These are phyloP conservation scores for Amiota mariae DNA, from an alignment of 2,888 invertebrate genomes.

Conservation along the genomic window DNA sequence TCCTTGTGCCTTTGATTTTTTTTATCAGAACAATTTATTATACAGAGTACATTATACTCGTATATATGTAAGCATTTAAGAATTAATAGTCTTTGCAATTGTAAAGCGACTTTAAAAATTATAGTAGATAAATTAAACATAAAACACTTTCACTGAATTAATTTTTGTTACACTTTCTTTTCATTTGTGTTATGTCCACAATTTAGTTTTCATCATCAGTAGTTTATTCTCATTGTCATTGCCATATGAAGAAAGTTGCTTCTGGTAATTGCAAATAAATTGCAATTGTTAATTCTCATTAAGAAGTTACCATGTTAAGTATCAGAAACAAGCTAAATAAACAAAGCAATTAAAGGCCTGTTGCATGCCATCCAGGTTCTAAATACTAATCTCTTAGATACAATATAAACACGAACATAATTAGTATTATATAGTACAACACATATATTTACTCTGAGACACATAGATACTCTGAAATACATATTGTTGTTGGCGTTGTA, in stretches of 20 bases:
- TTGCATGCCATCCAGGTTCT: too few relatives aligned
- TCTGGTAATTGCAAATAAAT: background rate
- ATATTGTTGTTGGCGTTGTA: background rate
- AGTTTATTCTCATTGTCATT: background rate
- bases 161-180: background rate
- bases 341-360: too few relatives aligned
- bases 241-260: too few relatives aligned
- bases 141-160: background rate
- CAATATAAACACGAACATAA: background rate
- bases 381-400: conserved; percentile 10
- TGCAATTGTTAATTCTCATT: background rate
- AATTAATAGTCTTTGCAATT: background rate
- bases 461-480: background rate
- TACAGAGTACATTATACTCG: too few relatives aligned
- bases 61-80: too few relatives aligned
- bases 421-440: background rate
- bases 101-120: background rate
- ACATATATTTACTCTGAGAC: background rate
- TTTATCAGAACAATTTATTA: conserved; percentile 4
- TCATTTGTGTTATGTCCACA: background rate
- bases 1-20: conserved; percentile 39
- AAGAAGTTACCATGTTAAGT: too few relatives aligned
- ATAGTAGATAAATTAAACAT: background rate
- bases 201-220: too few relatives aligned
- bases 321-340: too few relatives aligned